Evolutionary conservation across 2,888 invertebrate genomes (phyloP), one percentile per base, ranked within the genome.

Genomic region (Mechanitis mazaeus): DNA sequence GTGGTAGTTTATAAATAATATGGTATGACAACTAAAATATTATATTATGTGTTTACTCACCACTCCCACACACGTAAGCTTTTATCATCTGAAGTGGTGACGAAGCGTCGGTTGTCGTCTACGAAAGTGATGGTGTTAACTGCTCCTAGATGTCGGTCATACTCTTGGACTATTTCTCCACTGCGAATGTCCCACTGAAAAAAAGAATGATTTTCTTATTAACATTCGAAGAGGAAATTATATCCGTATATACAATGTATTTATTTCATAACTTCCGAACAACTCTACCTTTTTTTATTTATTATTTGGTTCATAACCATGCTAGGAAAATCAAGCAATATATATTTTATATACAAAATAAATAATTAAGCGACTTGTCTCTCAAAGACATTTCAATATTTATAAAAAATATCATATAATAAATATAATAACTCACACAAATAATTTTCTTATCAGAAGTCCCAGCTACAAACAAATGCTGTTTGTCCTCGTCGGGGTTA

Each of bases 381-480:
- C 20, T 20, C 20, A 55, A 5, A 35, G 20, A 9, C 3, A 11
- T 45, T 33, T 20, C 3, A 33, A 59, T 38, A 2, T 38, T 6
- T 38, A 38, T 35, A 35, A 5, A 38, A 38, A 6, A 38, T 38
- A 38, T 5, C 35, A 35, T 54, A 55, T 38, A 11, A 2, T 20
- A 20, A 20, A 20, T 20, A 12, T n/a, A 55, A 28, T 11, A n/a
- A 93, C 96, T 93, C 87, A 97, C 97, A 82, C 98, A 99, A 76
- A 99, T 96, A 71, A 99, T 99, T 91, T 99, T 99, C 86, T 99
- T 99, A 79, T 99, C 99, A 0, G 98, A 97, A 2, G 98, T 99
- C 61, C 99, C 99, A 56, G 98, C 97, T 1, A 99, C 97, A 90
- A 99, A 99, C 33, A 99, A 91, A 85, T 99, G 95, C 76, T 99